A percentile compares a stretch with the other conserved stretches of the same genome.
Evolutionary conservation across 2,888 invertebrate genomes (phyloP).

Genomic region (Mesoligia furuncula): DNA sequence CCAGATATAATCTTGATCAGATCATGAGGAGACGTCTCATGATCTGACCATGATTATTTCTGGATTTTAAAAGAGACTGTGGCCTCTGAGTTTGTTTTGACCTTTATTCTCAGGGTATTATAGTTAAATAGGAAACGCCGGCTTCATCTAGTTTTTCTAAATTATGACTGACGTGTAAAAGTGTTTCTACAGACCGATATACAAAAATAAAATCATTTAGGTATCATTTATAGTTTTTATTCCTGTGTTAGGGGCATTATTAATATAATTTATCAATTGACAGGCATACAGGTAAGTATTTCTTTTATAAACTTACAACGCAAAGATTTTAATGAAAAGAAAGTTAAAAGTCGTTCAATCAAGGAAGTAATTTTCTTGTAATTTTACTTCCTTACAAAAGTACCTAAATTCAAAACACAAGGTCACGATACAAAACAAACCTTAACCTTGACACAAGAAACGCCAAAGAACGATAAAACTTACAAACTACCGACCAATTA

Average conservation of each 20-base stretch:
- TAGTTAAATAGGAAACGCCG: too few relatives aligned
- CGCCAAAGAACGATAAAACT: slow-evolving; percentile 27
- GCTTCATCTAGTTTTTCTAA: too few relatives aligned
- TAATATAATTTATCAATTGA: not conserved
- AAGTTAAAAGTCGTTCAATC: slow-evolving; percentile 3
- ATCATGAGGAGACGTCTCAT: too few relatives aligned
- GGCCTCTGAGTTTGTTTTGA: too few relatives aligned
- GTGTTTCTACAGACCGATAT: too few relatives aligned
- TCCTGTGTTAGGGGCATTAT: not conserved
- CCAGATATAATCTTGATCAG: too few relatives aligned
- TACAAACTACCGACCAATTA: slow-evolving; percentile 16
- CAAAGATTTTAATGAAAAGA: not conserved
- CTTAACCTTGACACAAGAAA: slow-evolving; percentile 37
- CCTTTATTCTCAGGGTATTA: too few relatives aligned
- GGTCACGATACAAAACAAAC: slow-evolving; percentile 18
- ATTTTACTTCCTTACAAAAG: not conserved
- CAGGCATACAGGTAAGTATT: not conserved
- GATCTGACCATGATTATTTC: too few relatives aligned
- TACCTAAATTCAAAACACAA: slow-evolving; percentile 19
- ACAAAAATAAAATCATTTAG: too few relatives aligned
- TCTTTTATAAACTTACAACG: not conserved
- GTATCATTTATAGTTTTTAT: too few relatives aligned
- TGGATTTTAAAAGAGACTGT: too few relatives aligned
- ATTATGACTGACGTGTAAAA: too few relatives aligned
- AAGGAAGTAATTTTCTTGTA: not conserved